Conservation (phyloP, 2,888 invertebrate genomes). For the Rosalia funebris region DNA sequence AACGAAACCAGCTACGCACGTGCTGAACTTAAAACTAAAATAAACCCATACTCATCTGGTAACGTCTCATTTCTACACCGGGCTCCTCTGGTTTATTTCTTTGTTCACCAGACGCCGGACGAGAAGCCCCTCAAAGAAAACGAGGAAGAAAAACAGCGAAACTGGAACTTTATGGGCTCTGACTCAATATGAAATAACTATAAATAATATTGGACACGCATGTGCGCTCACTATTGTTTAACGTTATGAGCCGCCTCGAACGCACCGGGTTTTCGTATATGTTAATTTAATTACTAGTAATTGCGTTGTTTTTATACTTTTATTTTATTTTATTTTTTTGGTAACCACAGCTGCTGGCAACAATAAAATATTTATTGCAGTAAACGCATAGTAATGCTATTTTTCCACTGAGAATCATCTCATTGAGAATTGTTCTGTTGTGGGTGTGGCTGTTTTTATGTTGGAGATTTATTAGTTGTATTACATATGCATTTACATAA, state of each 20-base stretch:
- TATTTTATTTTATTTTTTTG: too few species aligned
- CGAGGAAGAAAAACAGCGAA: slow-evolving; percentile 20
- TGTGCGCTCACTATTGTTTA: slow-evolving; percentile 22
- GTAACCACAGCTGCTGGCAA: too few species aligned
- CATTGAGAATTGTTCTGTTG: too few species aligned
- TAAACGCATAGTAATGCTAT: too few species aligned
- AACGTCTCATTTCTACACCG: slow-evolving; percentile 39
- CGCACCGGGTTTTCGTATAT: background rate
- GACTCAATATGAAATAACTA: slow-evolving; percentile 29
- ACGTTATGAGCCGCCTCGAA: background rate
- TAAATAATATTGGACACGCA: slow-evolving; percentile 39
- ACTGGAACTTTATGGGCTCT: slow-evolving; percentile 27
- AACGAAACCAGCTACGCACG: slow-evolving; percentile 33
- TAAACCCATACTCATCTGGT: slow-evolving; percentile 45
- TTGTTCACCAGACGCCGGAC: slow-evolving; percentile 19
- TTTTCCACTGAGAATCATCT: too few species aligned
- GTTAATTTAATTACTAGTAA: background rate
- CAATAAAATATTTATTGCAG: slow-evolving; percentile 1
- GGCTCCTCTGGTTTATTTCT: slow-evolving; percentile 19
- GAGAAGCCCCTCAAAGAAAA: slow-evolving; percentile 12
- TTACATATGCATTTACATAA: slow-evolving; percentile 25
- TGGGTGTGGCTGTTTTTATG: slow-evolving; percentile 34
- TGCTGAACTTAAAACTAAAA: slow-evolving; percentile 44
- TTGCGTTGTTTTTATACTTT: background rate
- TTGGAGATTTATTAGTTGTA: slow-evolving; percentile 27